phyloP scores from a whole-genome alignment of 2,113 vertebrate genomes.

The Meriones unguiculatus region DNA sequence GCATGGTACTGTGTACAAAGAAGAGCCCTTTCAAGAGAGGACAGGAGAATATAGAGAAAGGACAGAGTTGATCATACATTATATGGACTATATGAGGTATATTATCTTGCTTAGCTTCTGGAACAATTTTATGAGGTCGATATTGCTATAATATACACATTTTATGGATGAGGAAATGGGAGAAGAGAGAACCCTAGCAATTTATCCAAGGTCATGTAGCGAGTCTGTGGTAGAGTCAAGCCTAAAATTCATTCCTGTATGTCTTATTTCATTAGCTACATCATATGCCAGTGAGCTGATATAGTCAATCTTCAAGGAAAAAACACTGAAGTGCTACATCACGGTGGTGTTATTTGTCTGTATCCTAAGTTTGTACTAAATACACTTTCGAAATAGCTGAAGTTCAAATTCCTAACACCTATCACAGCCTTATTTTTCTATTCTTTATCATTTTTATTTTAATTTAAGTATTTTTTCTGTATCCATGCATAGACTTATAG shows the following conservation, averaged over 20 bases:
- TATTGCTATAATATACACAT: not conserved
- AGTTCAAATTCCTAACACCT: not conserved
- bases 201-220: constrained; percentile 18
- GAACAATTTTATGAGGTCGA: not conserved
- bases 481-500: not conserved
- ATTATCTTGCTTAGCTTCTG: not conserved
- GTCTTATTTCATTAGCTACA: not conserved
- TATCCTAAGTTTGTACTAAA: not conserved
- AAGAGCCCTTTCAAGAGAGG: not conserved
- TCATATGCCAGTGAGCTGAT: not conserved
- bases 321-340: not conserved
- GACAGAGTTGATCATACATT: not conserved
- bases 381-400: constrained; percentile 16
- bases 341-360: not conserved
- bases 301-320: not conserved
- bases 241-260: not conserved
- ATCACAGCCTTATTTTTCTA: not conserved
- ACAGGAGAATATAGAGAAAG: not conserved
- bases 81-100: not conserved
- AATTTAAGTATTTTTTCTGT: not conserved
- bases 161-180: not conserved
- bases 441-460: constrained; percentile 17
- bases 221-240: not conserved
- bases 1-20: not conserved
- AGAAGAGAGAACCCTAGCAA: not conserved